Evolutionary conservation across 2,113 vertebrate genomes (phyloP).

Genomic region (Pelodiscus sinensis): DNA sequence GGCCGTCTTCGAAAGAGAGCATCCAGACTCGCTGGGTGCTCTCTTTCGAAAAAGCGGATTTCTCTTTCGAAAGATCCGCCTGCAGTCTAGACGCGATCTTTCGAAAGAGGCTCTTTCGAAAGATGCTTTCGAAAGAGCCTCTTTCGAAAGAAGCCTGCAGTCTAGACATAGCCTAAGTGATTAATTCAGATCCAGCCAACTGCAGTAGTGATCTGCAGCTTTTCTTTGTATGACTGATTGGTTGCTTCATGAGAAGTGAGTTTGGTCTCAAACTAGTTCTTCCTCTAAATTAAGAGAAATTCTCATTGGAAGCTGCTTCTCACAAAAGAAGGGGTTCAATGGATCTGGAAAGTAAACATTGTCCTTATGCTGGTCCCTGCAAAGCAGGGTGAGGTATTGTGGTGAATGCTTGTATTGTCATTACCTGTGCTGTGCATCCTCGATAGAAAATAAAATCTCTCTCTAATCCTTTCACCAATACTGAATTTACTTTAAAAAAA

Average conservation of each 20-base stretch:
- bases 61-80: too few species aligned
- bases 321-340: neutral
- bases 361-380: accelerated
- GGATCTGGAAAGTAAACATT: neutral
- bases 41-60: too few species aligned
- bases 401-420: accelerated
- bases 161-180: neutral
- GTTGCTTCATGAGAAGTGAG: neutral
- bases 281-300: neutral
- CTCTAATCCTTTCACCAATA: neutral
- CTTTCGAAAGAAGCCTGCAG: too few species aligned
- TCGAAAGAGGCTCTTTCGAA: too few species aligned
- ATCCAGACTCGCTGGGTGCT: too few species aligned
- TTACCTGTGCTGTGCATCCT: neutral
- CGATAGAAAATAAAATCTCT: neutral
- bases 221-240: neutral
- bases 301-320: neutral
- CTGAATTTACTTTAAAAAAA: neutral
- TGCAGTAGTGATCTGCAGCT: neutral
- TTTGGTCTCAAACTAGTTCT: neutral
- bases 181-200: neutral
- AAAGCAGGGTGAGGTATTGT: neutral
- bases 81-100: too few species aligned
- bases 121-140: too few species aligned
- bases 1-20: too few species aligned